Evolutionary conservation across 2,797 vertebrate species (phyloP).

Genomic region (Acrocephalus scirpaceus): DNA sequence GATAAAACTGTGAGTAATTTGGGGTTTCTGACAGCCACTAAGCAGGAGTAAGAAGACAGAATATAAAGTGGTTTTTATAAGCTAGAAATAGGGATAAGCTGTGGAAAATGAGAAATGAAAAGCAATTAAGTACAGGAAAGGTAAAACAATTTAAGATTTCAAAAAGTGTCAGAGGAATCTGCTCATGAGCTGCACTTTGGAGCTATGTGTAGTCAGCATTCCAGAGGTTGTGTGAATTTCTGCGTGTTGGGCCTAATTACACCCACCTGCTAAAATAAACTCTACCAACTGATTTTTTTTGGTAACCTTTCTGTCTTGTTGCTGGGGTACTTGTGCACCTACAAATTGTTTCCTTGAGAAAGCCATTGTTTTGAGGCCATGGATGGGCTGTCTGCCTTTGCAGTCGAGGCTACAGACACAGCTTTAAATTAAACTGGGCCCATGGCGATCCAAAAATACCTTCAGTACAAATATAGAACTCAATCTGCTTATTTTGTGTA

Average conservation of each 20-base stretch:
- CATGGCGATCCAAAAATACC: background rate
- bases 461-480: background rate
- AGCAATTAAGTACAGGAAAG: background rate
- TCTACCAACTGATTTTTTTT: background rate
- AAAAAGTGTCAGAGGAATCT: background rate
- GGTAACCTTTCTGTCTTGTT: background rate
- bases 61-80: background rate
- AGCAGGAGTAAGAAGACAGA: background rate
- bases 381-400: background rate
- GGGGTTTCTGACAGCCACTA: background rate
- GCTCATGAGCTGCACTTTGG: background rate
- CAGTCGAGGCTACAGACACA: background rate
- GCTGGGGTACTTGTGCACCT: background rate
- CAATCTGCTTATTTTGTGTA: background rate
- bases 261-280: background rate
- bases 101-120: background rate
- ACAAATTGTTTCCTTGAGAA: background rate
- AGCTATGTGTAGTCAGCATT: background rate
- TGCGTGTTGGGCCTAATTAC: background rate
- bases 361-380: background rate
- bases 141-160: background rate
- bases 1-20: background rate
- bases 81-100: background rate
- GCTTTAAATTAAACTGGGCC: background rate
- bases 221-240: background rate